A percentile compares a stretch with the other conserved stretches of the same genome.
Conservation (phyloP, 2,888 invertebrate genomes). For the Diarsia brunnea region DNA sequence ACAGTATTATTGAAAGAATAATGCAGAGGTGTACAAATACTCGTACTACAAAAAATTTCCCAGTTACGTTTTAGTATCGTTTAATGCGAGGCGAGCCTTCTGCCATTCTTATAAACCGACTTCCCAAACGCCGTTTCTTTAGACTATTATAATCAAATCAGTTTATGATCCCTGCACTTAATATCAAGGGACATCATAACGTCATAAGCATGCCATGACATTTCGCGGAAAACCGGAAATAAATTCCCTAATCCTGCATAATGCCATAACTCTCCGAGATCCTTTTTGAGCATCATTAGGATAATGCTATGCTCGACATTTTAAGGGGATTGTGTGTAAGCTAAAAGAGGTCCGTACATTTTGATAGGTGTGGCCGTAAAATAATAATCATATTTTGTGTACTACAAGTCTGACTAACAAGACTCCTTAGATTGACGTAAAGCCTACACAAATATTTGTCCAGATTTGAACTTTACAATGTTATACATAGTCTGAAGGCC, state of each 20-base stretch:
- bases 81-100: not conserved
- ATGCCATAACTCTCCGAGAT: not conserved
- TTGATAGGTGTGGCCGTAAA: not conserved
- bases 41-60: not conserved
- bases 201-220: not conserved
- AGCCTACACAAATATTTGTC: not conserved
- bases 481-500: not conserved
- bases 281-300: conserved; percentile 3
- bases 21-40: not conserved
- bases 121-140: not conserved
- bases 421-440: not conserved
- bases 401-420: not conserved
- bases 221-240: conserved; percentile 2
- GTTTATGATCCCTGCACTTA: not conserved
- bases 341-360: not conserved
- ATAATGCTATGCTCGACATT: not conserved
- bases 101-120: not conserved
- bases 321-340: not conserved
- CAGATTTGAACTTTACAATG: not conserved
- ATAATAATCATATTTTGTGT: not conserved
- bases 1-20: not conserved
- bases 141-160: not conserved
- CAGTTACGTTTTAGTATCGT: not conserved
- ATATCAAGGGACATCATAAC: not conserved
- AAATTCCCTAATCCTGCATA: not conserved